Base-by-base conservation (phyloP, 2,888 invertebrate genomes). In the Phaedon cochleariae region DNA sequence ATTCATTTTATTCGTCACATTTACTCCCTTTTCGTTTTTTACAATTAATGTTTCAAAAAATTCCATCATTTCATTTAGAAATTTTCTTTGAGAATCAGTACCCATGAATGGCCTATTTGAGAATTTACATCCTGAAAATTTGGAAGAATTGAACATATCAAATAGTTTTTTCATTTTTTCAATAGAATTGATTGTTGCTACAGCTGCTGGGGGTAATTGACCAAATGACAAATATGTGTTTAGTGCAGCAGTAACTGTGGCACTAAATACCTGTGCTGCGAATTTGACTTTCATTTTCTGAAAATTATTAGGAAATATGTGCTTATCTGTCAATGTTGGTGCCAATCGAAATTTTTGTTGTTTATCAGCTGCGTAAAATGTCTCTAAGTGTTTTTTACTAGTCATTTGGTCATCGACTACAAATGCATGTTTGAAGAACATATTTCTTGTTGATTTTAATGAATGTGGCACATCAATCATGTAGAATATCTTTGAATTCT, bases 251-350 rank as follows among this genome's bases (percentile, higher is more conserved):
- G 67, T 61, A 7, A 73, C 71, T 21, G 72, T 63, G 22, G 41
- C 34, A 64, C 72, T 72, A 9, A 74, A 72, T 7, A 73, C 62
- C 51, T 73, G 71, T 64, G 64, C 65, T 17, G 29, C 52, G 17
- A 15, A 26, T 34, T 53, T 53, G 10, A 31, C 53, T 53, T 53
- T 34, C 53, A 53, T 73, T 68, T 70, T 73, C 54, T 70, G 60
- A 53, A 74, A 71, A 41, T 67, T 69, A 20, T 57, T 68, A 1
- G 67, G 70, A 53, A 58, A 46, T 17, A 73, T 67, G 60, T 72
- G 74, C 58, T 48, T 20, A 49, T 73, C 65, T 10, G 73, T 70
- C 17, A 73, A 51, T 66, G 69, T 73, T 12, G 70, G 65, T 17
- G 67, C 69, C 15, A 62, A 17, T 62, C 70, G 51, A 21, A 57